A percentile compares a stretch with the other conserved stretches of the same genome.
These are phyloP conservation scores for Octodonta nipae DNA, from an alignment of 2,888 invertebrate species.

Conservation along the genomic window DNA sequence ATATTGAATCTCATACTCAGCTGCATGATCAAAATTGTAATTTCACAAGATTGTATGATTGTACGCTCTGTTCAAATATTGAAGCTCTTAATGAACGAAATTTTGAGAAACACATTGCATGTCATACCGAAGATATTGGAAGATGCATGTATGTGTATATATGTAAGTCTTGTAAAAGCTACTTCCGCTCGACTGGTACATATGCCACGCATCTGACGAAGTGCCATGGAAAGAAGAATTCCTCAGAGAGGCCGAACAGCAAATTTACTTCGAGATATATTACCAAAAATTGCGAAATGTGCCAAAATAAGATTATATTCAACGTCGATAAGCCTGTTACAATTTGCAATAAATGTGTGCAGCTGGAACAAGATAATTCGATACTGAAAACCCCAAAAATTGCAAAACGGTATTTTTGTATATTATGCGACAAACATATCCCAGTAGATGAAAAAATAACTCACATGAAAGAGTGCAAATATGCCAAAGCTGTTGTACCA, in stretches of 20 bases:
- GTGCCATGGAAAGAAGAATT: slow-evolving; percentile 15
- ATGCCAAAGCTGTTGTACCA: slow-evolving; percentile 22
- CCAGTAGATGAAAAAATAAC: slow-evolving; percentile 13
- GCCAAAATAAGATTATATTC: slow-evolving; percentile 17
- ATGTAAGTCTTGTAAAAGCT: slow-evolving; percentile 29
- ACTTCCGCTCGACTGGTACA: slow-evolving; percentile 26
- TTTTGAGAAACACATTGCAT: slow-evolving; percentile 23
- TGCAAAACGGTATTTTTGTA: slow-evolving; percentile 18
- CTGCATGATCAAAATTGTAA: slow-evolving; percentile 10
- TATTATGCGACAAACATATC: slow-evolving; percentile 25
- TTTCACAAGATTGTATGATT: slow-evolving; percentile 16
- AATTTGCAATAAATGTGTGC: slow-evolving; percentile 17
- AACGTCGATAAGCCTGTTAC: slow-evolving; percentile 13
- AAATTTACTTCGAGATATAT: slow-evolving; percentile 8
- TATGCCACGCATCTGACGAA: slow-evolving; percentile 25
- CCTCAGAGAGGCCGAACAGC: neutral
- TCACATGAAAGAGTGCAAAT: slow-evolving; percentile 23
- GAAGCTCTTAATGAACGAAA: slow-evolving; percentile 14
- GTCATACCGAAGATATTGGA: slow-evolving; percentile 22
- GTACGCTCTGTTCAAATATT: slow-evolving; percentile 20
- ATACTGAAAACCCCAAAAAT: neutral
- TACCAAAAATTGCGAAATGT: slow-evolving; percentile 13
- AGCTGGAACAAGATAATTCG: slow-evolving; percentile 4
- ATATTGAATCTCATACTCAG: slow-evolving; percentile 32
- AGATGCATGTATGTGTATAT: slow-evolving; percentile 29